phyloP scores from a whole-genome alignment of 2,113 vertebrate species.

The Marcusenius ussheri region DNA sequence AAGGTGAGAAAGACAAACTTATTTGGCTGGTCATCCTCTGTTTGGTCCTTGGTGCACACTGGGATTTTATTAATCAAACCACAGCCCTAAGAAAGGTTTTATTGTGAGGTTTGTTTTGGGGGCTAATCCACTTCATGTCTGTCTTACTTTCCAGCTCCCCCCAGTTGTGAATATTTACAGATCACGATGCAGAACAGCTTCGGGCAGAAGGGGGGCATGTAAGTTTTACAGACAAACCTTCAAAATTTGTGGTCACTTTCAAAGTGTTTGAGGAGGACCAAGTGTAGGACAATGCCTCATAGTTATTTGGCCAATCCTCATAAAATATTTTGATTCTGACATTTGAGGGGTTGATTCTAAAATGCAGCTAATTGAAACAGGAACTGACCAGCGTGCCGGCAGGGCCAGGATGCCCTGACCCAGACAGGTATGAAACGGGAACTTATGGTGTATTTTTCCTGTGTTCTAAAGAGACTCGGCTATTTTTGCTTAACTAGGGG shows the following conservation, averaged over 20 bases:
- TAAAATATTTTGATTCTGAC: too few species aligned
- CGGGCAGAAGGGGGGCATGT: background rate
- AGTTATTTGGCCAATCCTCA: too few species aligned
- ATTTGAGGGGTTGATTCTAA: too few species aligned
- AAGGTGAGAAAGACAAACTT: background rate
- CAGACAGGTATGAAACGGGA: too few species aligned
- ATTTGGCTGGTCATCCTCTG: background rate
- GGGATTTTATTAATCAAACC: background rate
- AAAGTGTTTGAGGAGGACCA: too few species aligned
- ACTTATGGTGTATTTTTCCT: too few species aligned
- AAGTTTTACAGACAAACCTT: too few species aligned
- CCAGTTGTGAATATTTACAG: background rate
- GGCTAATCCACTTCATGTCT: background rate
- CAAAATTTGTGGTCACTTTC: background rate
- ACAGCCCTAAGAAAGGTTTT: background rate
- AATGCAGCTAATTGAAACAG: too few species aligned
- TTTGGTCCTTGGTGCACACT: background rate
- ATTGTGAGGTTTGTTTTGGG: background rate
- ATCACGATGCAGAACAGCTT: background rate
- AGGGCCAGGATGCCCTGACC: fast-evolving
- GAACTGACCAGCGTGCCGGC: too few species aligned
- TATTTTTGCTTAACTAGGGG: too few species aligned
- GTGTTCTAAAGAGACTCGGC: too few species aligned
- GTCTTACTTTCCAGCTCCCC: background rate
- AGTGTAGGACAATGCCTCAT: too few species aligned